Evolutionary conservation across 1,140 invertebrate genomes (phyloP).

Genomic region (Charaxes varanes): DNA sequence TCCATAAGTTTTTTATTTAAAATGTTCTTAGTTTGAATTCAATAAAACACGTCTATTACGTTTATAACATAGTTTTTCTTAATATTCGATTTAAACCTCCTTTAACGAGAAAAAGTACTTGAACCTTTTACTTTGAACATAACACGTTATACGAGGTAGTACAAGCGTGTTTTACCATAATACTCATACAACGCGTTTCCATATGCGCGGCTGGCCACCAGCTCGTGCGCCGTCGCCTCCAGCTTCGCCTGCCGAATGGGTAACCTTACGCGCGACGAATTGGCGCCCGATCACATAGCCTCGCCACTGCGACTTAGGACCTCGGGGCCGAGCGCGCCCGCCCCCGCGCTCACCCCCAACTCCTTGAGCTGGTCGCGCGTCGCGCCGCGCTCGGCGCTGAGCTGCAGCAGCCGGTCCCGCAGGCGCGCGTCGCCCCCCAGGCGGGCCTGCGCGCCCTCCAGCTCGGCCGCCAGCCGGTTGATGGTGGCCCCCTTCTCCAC

Average conservation of each 20-base stretch:
- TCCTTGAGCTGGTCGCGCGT: constrained; percentile 64
- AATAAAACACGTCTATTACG: too few relatives aligned
- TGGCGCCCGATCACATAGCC: not conserved
- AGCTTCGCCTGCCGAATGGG: constrained; percentile 49
- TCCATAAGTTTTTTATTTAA: too few relatives aligned
- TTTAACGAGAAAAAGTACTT: too few relatives aligned
- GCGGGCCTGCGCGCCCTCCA: constrained; percentile 69
- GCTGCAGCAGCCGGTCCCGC: constrained; percentile 51
- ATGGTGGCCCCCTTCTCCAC: constrained; percentile 74
- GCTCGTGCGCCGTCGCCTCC: constrained; percentile 60
- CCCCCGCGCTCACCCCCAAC: constrained; percentile 54
- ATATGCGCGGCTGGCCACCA: constrained; percentile 53
- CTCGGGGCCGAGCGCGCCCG: too few relatives aligned
- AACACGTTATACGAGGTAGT: too few relatives aligned
- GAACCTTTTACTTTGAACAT: too few relatives aligned
- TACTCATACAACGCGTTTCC: too few relatives aligned
- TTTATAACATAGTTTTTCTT: too few relatives aligned
- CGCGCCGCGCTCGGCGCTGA: constrained; percentile 49
- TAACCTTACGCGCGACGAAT: not conserved
- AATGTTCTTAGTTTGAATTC: too few relatives aligned
- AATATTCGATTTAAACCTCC: too few relatives aligned
- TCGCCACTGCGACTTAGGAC: not conserved
- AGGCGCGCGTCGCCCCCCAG: constrained; percentile 40
- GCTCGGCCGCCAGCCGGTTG: constrained; percentile 65
- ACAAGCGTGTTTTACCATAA: too few relatives aligned